Percentiles rank a stretch among this genome's conserved stretches.
phyloP scores from a whole-genome alignment of 2,113 vertebrate genomes.

The Chascanopsetta lugubris region DNA sequence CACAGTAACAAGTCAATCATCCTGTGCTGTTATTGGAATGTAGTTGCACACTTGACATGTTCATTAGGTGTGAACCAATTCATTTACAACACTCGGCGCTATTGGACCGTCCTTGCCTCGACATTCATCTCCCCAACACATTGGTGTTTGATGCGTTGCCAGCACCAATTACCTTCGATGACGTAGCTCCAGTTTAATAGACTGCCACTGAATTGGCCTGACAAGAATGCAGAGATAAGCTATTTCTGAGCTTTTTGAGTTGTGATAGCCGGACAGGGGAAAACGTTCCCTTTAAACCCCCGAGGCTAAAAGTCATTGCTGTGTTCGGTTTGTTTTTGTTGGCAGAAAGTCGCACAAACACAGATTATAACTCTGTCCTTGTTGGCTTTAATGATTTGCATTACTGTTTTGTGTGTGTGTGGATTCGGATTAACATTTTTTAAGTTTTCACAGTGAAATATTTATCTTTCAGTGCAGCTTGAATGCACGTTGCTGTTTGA shows the following conservation, averaged over 20 bases:
- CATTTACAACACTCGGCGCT: conserved; percentile 63
- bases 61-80: conserved; percentile 68
- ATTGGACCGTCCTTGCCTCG: conserved; percentile 67
- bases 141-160: conserved; percentile 71
- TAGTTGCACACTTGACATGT: conserved; percentile 58
- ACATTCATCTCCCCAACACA: conserved; percentile 70
- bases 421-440: conserved; percentile 34
- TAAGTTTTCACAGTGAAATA: conserved; percentile 30
- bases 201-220: conserved; percentile 70
- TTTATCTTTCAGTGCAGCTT: conserved; percentile 37
- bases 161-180: conserved; percentile 75
- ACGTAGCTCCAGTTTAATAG: conserved; percentile 62
- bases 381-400: conserved; percentile 46
- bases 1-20: conserved; percentile 42
- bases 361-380: conserved; percentile 41
- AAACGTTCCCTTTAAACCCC: conserved; percentile 50
- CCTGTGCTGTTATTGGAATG: conserved; percentile 28
- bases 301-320: conserved; percentile 62
- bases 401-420: conserved; percentile 40
- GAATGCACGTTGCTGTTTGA: conserved; percentile 26
- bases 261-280: conserved; percentile 54
- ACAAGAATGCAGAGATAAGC: conserved; percentile 66
- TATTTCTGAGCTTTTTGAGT: conserved; percentile 58
- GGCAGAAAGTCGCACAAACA: conserved; percentile 22
- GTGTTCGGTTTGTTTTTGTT: conserved; percentile 55